A percentile compares a stretch with the other conserved stretches of the same genome.
Conservation (phyloP, 2,888 invertebrate genomes). For the Tupiocoris notatus region DNA sequence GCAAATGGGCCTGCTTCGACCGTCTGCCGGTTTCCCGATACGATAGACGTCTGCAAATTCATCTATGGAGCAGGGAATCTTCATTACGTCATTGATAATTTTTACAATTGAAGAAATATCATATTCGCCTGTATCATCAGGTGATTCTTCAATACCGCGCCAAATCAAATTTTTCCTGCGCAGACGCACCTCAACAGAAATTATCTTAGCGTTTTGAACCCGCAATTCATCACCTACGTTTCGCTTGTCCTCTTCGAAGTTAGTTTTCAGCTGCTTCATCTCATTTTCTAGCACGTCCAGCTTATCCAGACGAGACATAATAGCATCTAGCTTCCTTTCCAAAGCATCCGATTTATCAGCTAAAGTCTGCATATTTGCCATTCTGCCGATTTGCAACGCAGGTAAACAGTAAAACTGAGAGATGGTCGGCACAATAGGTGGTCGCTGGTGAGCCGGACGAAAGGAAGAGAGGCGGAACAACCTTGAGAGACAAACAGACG, state of each 20-base stretch:
- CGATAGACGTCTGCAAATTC: not conserved
- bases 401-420: too few relatives aligned
- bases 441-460: too few relatives aligned
- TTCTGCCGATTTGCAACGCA: too few relatives aligned
- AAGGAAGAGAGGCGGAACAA: too few relatives aligned
- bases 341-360: not conserved
- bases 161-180: not conserved
- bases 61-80: not conserved
- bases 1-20: not conserved
- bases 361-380: not conserved
- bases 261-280: not conserved
- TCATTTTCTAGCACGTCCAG: not conserved
- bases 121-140: not conserved
- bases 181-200: not conserved
- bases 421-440: too few relatives aligned
- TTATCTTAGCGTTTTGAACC: not conserved
- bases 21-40: not conserved
- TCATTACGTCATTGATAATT: not conserved
- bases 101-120: not conserved
- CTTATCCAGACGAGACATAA: not conserved
- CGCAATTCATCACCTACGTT: not conserved
- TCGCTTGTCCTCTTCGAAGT: not conserved
- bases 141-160: not conserved
- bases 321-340: not conserved
- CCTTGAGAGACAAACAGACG: too few relatives aligned